Evolutionary conservation across 2,888 invertebrate species (phyloP), one percentile per base, ranked within the genome.

Genomic region (Elysia crispata): DNA sequence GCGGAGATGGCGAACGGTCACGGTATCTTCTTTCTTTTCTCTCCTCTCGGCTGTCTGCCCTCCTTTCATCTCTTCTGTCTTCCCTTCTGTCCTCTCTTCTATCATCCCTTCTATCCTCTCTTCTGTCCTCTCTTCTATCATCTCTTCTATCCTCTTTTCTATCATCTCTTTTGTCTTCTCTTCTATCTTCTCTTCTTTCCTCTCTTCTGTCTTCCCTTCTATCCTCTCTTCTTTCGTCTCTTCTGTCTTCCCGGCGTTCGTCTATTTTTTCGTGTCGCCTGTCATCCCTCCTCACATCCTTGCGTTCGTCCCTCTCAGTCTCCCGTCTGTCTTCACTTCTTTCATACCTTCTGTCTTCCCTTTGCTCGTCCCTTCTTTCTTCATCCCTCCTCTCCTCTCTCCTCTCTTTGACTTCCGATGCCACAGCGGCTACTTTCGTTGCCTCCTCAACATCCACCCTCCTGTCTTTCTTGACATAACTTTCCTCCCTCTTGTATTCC

Each of bases 401-500:
- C 20, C 28, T 70, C 13, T 70, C 33, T 66, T 50, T 54, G 23
- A 54, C 57, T 57, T 69, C 57, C 69, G 41, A 5, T 25, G 50
- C 8, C 30, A 30, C 50, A 6, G 15, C 54, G 28, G 13, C 67
- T 1, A 76, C 62, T 15, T 70, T 67, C 33, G 3, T 76, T 0
- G 18, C 23, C 41, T 30, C 15, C 18, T 62, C 73, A 20, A 33
- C 5, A n/a, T 69, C 31, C 50, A 49, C 31, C 57, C 41, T 33
- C 57, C 70, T 23, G n/a, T 30, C 11, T 23, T 60, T 28, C 54
- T n/a, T n/a, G n/a, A 28, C 75, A 18, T 33, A 1, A 0, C 23
- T 62, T 8, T n/a, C 67, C 54, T 74, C 64, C 73, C 30, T 41
- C 54, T 23, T 76, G 67, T 30, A 67, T 41, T 31, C n/a, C 49